These are phyloP conservation scores for Oenanthe oenanthe DNA, from an alignment of 2,113 vertebrate genomes.

Conservation along the genomic window DNA sequence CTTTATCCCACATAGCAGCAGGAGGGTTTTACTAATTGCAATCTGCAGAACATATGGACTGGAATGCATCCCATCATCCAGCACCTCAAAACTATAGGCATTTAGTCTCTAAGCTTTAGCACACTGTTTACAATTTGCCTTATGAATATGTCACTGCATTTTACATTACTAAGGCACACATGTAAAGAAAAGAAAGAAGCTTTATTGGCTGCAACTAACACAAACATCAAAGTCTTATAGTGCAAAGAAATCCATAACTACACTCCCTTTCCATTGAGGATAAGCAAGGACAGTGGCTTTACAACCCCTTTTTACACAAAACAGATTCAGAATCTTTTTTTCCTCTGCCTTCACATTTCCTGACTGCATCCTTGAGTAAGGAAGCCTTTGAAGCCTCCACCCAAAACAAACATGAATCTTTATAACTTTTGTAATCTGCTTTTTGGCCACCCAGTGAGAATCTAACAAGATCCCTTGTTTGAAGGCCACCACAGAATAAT, in stretches of 20 bases:
- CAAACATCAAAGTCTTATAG: constrained; percentile 11
- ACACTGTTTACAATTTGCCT: constrained; percentile 5
- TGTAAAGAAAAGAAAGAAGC: not conserved
- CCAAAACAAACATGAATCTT: constrained; percentile 78
- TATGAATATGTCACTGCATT: not conserved
- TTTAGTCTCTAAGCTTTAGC: not conserved
- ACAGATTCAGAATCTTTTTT: constrained; percentile 58
- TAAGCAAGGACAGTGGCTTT: constrained; percentile 49
- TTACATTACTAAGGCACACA: not conserved
- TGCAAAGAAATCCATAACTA: constrained; percentile 27
- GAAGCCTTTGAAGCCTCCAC: constrained; percentile 75
- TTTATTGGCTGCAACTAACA: not conserved
- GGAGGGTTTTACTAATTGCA: constrained; percentile 68
- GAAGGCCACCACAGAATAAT: constrained; percentile 63
- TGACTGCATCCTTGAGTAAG: constrained; percentile 66
- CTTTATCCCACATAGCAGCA: constrained; percentile 48
- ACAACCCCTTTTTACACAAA: constrained; percentile 57
- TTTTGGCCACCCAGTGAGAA: constrained; percentile 77
- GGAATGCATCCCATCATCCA: constrained; percentile 7
- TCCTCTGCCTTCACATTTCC: constrained; percentile 52
- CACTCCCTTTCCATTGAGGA: constrained; percentile 1
- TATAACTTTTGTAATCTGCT: constrained; percentile 51
- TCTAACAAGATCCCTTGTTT: constrained; percentile 66
- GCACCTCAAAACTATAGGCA: not conserved
- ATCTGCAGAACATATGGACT: constrained; percentile 58